Percentiles rank a stretch among this genome's conserved stretches.
Evolutionary conservation across 2,113 vertebrate genomes (phyloP).

Genomic region (Catharus fuscescens): DNA sequence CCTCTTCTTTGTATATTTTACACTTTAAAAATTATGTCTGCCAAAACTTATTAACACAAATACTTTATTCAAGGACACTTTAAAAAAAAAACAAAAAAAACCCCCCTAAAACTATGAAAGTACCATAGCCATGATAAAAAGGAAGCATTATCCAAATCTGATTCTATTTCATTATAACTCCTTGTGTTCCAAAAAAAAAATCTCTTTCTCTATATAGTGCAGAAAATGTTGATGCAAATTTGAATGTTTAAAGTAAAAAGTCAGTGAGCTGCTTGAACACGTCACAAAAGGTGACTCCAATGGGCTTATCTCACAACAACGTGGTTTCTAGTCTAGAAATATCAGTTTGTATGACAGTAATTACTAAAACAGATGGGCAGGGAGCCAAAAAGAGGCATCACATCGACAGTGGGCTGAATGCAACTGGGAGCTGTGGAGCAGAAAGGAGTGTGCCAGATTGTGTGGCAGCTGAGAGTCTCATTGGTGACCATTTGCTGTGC

Average conservation of each 20-base stretch:
- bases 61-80: neutral
- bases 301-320: neutral
- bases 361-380: conserved; percentile 72
- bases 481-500: conserved; percentile 44
- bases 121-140: neutral
- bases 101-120: neutral
- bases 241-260: neutral
- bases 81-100: neutral
- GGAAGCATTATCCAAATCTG: neutral
- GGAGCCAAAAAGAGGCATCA: conserved; percentile 55
- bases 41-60: neutral
- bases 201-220: neutral
- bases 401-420: conserved; percentile 39
- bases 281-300: neutral
- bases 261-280: neutral
- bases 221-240: neutral
- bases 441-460: conserved; percentile 68
- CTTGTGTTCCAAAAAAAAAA: neutral
- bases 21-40: neutral
- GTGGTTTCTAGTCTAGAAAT: conserved; percentile 42
- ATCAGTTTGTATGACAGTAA: conserved; percentile 66
- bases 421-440: conserved; percentile 59
- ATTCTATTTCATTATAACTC: neutral
- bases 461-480: conserved; percentile 66
- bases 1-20: neutral